Conservation (phyloP, 2,888 invertebrate species). For the Drosophila hamatofila region DNA sequence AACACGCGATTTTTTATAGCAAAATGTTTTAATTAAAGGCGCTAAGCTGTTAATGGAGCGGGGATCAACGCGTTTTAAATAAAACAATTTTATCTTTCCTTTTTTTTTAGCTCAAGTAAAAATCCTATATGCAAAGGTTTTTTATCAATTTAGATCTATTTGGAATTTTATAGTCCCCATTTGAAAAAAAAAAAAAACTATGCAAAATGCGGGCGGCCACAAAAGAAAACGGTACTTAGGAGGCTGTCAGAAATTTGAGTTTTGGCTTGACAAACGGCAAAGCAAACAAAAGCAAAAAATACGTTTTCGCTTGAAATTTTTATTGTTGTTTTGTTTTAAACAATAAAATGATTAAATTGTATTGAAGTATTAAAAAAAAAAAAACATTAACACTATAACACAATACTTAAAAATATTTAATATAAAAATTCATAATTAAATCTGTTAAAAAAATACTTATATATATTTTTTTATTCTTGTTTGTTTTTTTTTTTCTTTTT, state of each 20-base stretch:
- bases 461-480: too few species aligned
- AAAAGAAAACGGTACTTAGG: constrained; percentile 1
- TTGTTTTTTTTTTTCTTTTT: too few species aligned
- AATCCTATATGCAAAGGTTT: not conserved
- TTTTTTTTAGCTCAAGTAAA: not conserved
- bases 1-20: constrained; percentile 12
- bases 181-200: too few species aligned
- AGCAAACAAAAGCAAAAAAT: not conserved
- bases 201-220: constrained; percentile 4
- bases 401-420: too few species aligned
- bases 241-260: not conserved
- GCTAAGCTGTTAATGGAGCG: constrained; percentile 23
- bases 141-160: not conserved
- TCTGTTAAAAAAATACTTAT: too few species aligned
- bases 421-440: too few species aligned
- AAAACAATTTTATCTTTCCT: too few species aligned
- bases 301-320: not conserved
- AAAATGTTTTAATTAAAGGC: constrained; percentile 48
- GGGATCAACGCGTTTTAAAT: not conserved
- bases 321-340: not conserved
- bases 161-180: not conserved
- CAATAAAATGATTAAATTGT: not conserved
- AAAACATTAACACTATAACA: too few species aligned
- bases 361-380: too few species aligned
- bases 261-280: not conserved